phyloP scores from a whole-genome alignment of 1,140 invertebrate genomes.

The Solenopsis invicta region DNA sequence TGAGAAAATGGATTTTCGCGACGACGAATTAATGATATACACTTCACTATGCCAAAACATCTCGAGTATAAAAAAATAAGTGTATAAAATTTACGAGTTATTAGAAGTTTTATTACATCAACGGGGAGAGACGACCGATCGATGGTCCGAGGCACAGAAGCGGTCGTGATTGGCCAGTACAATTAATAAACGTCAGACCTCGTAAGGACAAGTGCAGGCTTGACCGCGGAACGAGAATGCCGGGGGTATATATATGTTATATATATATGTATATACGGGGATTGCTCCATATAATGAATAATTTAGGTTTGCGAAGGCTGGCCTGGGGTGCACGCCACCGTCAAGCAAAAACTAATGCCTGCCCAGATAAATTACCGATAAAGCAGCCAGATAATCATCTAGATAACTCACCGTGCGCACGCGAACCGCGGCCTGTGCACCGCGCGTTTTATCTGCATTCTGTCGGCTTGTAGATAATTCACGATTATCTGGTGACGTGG shows the following conservation, averaged over 20 bases:
- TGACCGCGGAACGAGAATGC: slow-evolving; percentile 22
- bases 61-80: neutral
- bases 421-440: slow-evolving; percentile 64
- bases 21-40: neutral
- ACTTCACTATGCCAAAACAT: neutral
- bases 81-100: neutral
- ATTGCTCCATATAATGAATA: slow-evolving; percentile 85
- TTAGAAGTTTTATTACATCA: slow-evolving; percentile 44
- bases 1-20: neutral
- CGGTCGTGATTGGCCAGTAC: slow-evolving; percentile 43
- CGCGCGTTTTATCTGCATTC: slow-evolving; percentile 64
- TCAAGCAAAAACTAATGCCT: slow-evolving; percentile 86
- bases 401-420: slow-evolving; percentile 83
- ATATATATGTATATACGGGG: slow-evolving; percentile 34
- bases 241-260: neutral
- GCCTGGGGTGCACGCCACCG: slow-evolving; percentile 83
- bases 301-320: slow-evolving; percentile 82
- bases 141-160: neutral
- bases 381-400: slow-evolving; percentile 84
- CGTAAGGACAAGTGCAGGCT: slow-evolving; percentile 66
- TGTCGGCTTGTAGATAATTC: slow-evolving; percentile 69
- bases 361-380: slow-evolving; percentile 87
- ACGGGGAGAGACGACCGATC: slow-evolving; percentile 24
- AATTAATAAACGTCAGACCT: slow-evolving; percentile 69
- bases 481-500: slow-evolving; percentile 76